Percentiles rank a stretch among this genome's conserved stretches.
phyloP scores from a whole-genome alignment of 1,140 invertebrate genomes.

The Dufourea novaeangliae region DNA sequence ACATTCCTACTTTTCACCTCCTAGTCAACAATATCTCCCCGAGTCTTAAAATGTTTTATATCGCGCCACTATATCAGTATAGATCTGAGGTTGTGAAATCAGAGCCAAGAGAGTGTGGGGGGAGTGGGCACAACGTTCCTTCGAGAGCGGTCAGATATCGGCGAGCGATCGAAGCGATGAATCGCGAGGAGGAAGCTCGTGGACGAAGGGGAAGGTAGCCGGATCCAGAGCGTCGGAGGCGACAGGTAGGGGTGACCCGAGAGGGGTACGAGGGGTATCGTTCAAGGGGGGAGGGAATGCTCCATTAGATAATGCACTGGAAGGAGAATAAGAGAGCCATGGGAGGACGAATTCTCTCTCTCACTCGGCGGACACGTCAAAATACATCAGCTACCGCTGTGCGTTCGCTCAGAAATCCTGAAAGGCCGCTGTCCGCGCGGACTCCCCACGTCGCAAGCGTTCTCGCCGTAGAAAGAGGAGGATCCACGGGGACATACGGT shows the following conservation, averaged over 20 bases:
- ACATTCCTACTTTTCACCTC: too few relatives aligned
- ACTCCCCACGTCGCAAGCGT: constrained; percentile 78
- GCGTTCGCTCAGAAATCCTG: constrained; percentile 78
- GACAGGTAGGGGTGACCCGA: not conserved
- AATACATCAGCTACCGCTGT: constrained; percentile 81
- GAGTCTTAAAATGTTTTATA: too few relatives aligned
- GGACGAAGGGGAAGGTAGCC: constrained; percentile 21
- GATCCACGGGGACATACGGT: not conserved
- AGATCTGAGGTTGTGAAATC: constrained; percentile 60
- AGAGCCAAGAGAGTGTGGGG: constrained; percentile 39
- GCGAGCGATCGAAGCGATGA: constrained; percentile 31
- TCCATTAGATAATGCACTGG: constrained; percentile 80
- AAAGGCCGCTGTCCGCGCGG: constrained; percentile 67
- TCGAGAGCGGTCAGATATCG: constrained; percentile 23
- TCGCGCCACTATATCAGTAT: too few relatives aligned
- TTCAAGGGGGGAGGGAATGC: constrained; percentile 57
- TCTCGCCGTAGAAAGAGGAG: not conserved
- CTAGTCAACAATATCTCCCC: too few relatives aligned
- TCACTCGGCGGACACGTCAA: constrained; percentile 78
- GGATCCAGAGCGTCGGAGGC: constrained; percentile 6
- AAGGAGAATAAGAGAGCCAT: constrained; percentile 56
- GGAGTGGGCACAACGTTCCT: not conserved
- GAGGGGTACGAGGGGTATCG: too few relatives aligned
- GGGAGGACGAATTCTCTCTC: not conserved
- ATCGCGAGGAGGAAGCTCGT: not conserved